Evolutionary conservation across 2,888 invertebrate genomes (phyloP).

Genomic region (Zygaena filipendulae): DNA sequence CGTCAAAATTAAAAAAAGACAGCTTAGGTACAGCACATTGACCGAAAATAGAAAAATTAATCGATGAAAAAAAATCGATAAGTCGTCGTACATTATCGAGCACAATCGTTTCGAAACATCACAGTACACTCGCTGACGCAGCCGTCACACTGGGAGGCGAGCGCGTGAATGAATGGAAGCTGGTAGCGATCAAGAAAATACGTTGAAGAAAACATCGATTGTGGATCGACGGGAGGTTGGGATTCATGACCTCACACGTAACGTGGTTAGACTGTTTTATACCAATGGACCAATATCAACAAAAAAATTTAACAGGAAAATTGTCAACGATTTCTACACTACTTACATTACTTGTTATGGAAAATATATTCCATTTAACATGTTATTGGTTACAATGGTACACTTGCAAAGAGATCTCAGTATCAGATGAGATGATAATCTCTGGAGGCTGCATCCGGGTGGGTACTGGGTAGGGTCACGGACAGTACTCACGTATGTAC

Average conservation of each 20-base stretch:
- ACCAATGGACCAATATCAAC: too few species aligned
- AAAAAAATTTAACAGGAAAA: too few species aligned
- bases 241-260: too few species aligned
- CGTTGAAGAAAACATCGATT: too few species aligned
- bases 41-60: slow-evolving; percentile 16
- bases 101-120: slow-evolving; percentile 12
- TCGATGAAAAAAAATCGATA: slow-evolving; percentile 33
- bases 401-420: slow-evolving; percentile 31
- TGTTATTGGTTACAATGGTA: slow-evolving; percentile 24
- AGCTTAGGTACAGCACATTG: too few species aligned
- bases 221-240: too few species aligned
- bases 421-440: slow-evolving; percentile 36
- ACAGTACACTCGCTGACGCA: slow-evolving; percentile 24
- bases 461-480: too few species aligned
- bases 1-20: too few species aligned
- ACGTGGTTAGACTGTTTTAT: too few species aligned
- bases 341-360: too few species aligned
- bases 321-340: too few species aligned
- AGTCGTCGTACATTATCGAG: slow-evolving; percentile 19
- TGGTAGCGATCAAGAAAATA: slow-evolving; percentile 18
- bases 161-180: slow-evolving; percentile 52
- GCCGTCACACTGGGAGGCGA: slow-evolving; percentile 40
- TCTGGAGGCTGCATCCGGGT: slow-evolving; percentile 25
- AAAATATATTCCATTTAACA: too few species aligned
- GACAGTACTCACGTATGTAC: slow-evolving; percentile 27